phyloP scores from a whole-genome alignment of 2,113 vertebrate species.

The Triplophysa rosa region DNA sequence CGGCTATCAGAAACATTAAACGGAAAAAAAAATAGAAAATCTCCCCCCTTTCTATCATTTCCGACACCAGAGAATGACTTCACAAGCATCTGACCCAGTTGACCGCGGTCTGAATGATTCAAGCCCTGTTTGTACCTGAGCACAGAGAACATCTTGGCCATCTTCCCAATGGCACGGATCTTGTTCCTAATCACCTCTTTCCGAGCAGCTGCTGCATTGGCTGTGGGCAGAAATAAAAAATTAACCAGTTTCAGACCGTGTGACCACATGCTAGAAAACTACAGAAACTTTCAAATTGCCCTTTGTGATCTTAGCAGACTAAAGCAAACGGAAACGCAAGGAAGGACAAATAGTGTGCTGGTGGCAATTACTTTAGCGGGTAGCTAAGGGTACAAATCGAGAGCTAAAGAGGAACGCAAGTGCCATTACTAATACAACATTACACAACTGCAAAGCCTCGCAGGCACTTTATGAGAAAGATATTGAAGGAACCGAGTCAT shows the following conservation, averaged over 20 bases:
- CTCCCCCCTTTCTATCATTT: background rate
- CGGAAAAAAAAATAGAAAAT: background rate
- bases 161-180: constrained; percentile 82
- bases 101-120: constrained; percentile 38
- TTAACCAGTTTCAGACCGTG: background rate
- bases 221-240: constrained; percentile 62
- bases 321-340: background rate
- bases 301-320: background rate
- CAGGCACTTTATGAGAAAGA: constrained; percentile 1
- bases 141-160: constrained; percentile 83
- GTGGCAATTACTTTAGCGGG: background rate
- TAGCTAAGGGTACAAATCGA: background rate
- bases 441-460: background rate
- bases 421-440: background rate
- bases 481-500: background rate
- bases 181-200: constrained; percentile 85
- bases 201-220: constrained; percentile 79
- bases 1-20: background rate
- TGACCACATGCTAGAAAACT: constrained; percentile 17
- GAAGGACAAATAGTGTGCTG: background rate
- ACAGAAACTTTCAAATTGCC: background rate
- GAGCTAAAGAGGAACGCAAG: background rate
- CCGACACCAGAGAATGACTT: background rate
- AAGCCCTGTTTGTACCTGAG: constrained; percentile 69
- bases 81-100: constrained; percentile 2